A percentile compares a stretch with the other conserved stretches of the same genome.
phyloP scores from a whole-genome alignment of 1,140 invertebrate genomes.

The Musca domestica region DNA sequence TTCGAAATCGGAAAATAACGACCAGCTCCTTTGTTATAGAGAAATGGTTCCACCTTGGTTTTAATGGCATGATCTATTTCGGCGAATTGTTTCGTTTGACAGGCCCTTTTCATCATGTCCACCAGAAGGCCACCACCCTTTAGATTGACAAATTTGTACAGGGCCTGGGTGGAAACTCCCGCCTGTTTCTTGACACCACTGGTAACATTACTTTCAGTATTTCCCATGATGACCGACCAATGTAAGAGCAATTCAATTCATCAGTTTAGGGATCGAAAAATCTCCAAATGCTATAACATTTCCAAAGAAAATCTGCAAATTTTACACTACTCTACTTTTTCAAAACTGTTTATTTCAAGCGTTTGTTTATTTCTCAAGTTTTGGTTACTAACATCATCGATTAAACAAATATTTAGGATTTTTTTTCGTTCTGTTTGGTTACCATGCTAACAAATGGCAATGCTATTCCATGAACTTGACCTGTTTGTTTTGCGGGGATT shows the following conservation, averaged over 20 bases:
- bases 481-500: neutral
- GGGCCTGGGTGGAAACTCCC: constrained; percentile 72
- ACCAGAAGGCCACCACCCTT: constrained; percentile 91
- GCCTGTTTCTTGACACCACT: constrained; percentile 91
- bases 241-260: too few relatives aligned
- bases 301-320: neutral
- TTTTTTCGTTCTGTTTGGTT: too few relatives aligned
- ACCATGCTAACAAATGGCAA: neutral
- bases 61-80: constrained; percentile 87
- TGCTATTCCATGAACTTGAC: neutral
- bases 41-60: constrained; percentile 83
- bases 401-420: neutral
- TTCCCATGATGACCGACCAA: constrained; percentile 80
- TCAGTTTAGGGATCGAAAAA: too few relatives aligned
- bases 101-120: constrained; percentile 89
- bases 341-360: neutral
- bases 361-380: too few relatives aligned
- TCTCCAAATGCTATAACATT: constrained; percentile 13
- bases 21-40: constrained; percentile 91
- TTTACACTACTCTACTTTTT: neutral
- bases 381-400: neutral
- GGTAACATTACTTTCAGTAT: constrained; percentile 89
- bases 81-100: constrained; percentile 82
- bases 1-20: constrained; percentile 84
- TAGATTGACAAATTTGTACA: constrained; percentile 82